A percentile compares a stretch with the other conserved stretches of the same genome.
These are phyloP conservation scores for Todus mexicanus DNA, from an alignment of 2,797 vertebrate genomes.

Conservation along the genomic window DNA sequence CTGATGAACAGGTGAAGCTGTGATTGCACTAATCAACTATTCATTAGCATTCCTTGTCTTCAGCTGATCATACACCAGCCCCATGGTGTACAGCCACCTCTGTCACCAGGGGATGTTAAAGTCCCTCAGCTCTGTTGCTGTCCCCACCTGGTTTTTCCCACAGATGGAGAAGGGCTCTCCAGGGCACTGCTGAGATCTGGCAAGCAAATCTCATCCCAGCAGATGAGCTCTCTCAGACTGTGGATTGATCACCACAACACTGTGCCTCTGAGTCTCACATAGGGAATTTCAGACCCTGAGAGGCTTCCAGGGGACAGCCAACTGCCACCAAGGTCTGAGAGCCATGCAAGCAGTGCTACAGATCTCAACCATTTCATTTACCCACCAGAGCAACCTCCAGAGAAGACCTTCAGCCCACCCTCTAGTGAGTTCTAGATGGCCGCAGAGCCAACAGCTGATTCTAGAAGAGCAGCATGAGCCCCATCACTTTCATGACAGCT, in stretches of 20 bases:
- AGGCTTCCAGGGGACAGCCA: neutral
- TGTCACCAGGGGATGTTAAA: neutral
- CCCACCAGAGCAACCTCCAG: neutral
- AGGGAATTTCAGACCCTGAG: neutral
- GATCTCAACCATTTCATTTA: neutral
- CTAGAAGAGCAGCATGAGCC: neutral
- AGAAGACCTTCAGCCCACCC: neutral
- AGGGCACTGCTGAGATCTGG: neutral
- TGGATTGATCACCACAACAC: neutral
- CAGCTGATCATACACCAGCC: neutral
- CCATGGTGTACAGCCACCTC: neutral
- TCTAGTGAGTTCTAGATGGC: neutral
- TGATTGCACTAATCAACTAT: conserved; percentile 45
- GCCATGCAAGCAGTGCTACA: neutral
- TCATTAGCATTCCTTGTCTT: conserved; percentile 35
- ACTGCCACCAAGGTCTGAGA: neutral
- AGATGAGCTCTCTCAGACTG: neutral
- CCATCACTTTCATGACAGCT: neutral
- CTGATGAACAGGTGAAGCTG: conserved; percentile 22
- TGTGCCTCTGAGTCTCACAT: neutral
- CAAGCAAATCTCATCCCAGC: neutral
- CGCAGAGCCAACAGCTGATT: neutral
- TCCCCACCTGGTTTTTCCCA: neutral
- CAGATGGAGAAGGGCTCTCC: neutral
- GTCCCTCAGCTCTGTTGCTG: neutral